Base-by-base conservation (phyloP, 2,888 invertebrate species). In the Rotaria macrura region DNA sequence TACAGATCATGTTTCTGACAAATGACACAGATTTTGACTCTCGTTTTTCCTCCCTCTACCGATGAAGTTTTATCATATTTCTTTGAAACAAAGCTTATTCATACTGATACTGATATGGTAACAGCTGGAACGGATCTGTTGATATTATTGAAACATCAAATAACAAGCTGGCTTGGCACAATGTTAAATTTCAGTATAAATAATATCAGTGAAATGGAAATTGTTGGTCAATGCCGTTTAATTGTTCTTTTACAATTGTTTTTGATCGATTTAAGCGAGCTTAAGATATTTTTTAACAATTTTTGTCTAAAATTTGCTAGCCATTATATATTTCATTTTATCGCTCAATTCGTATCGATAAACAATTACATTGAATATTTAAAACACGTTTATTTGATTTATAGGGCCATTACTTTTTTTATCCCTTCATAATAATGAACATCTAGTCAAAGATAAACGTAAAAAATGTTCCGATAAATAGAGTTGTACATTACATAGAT, bases 391-490 rank as follows among this genome's bases (percentile, higher is more conserved):
- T 89, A 2, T 85, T 91, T 84, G 90, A 90, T 85, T 86, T 91
- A 17, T 88, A 90, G 55, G n/a, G 88, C 89, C 7, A 90, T 90
- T n/a, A n/a, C n/a, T 87, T 90, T 90, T 90, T 88, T 84, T 89
- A 49, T 88, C 89, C 49, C 88, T 89, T 10, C 23, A 43, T 43
- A 40, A 65, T 2, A 29, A 74, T 57, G 84, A 84, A 65, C 7
- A 55, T 34, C 6, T 34, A 4, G 38, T 29, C 9, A 65, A 57
- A 43, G 57, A 57, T 29, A 52, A 84, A 57, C 55, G n/a, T 29
- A 47, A 84, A 34, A 29, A n/a, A 38, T 52, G 43, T n/a, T 40
- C n/a, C 5, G n/a, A 55, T 55, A 34, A 84, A 3, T 38, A 29
- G 0, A 84, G 83, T 65, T 83, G 83, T n/a, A 17, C 38, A 34